phyloP scores from a whole-genome alignment of 2,797 vertebrate species.

The Cirrhinus mrigala region DNA sequence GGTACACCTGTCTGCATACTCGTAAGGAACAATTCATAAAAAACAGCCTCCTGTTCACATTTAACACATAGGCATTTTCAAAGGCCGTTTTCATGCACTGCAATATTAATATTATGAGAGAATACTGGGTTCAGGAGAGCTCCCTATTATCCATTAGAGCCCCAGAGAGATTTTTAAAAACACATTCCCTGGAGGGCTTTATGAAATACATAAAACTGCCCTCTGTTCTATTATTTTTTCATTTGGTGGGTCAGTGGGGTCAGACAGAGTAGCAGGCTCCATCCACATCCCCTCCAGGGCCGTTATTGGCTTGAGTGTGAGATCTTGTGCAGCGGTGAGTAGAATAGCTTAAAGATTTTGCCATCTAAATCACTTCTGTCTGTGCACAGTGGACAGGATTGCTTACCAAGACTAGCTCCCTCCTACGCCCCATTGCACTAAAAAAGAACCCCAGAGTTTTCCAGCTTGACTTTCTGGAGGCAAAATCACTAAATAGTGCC shows the following conservation, averaged over 20 bases:
- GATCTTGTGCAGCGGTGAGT: constrained; percentile 53
- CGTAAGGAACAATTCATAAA: constrained; percentile 72
- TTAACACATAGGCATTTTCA: constrained; percentile 59
- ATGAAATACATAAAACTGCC: constrained; percentile 70
- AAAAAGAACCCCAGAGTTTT: constrained; percentile 58
- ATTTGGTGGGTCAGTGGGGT: constrained; percentile 69
- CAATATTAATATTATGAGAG: constrained; percentile 65
- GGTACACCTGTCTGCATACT: constrained; percentile 62
- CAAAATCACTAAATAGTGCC: neutral
- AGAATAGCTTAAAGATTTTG: constrained; percentile 63
- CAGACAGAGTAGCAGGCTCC: constrained; percentile 61
- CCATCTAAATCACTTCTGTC: constrained; percentile 68
- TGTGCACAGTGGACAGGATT: constrained; percentile 23
- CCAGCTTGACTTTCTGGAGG: neutral
- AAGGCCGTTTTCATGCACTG: constrained; percentile 67
- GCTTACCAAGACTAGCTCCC: constrained; percentile 55
- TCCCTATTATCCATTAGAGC: constrained; percentile 67
- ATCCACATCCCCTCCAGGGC: constrained; percentile 62
- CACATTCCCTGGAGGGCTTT: constrained; percentile 61
- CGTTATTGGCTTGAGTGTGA: constrained; percentile 69
- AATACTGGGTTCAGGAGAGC: constrained; percentile 64
- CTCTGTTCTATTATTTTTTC: constrained; percentile 65
- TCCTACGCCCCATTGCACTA: neutral
- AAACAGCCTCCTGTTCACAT: constrained; percentile 59
- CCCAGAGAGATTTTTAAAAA: constrained; percentile 62